phyloP scores from a whole-genome alignment of 2,797 vertebrate species.

The Cyclopterus lumpus region DNA sequence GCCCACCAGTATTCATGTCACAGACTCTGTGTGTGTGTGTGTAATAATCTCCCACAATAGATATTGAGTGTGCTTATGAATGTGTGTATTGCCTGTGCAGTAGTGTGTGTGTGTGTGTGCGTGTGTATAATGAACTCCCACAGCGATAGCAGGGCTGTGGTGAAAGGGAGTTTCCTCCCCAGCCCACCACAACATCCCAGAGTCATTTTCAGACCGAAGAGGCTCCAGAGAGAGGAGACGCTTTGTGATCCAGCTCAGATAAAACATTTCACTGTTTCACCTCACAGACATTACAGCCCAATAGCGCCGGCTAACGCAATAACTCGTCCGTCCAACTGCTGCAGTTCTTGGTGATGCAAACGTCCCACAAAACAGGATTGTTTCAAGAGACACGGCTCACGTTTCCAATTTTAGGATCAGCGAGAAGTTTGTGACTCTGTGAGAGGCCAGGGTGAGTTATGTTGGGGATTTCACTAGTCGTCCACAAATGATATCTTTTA shows the following conservation, averaged over 20 bases:
- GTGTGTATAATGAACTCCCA: slow-evolving; percentile 74
- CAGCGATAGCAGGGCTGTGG: slow-evolving; percentile 74
- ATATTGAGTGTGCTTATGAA: slow-evolving; percentile 1
- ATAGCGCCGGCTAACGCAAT: slow-evolving; percentile 1
- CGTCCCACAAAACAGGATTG: not conserved
- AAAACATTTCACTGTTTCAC: slow-evolving; percentile 44
- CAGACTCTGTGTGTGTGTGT: slow-evolving; percentile 30
- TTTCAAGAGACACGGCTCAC: not conserved
- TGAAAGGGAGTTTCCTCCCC: slow-evolving; percentile 73
- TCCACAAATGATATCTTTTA: slow-evolving; percentile 39
- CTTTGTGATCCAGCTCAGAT: slow-evolving; percentile 54
- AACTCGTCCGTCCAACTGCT: not conserved
- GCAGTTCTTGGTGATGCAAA: not conserved
- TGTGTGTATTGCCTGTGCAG: slow-evolving; percentile 17
- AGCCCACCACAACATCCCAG: slow-evolving; percentile 61
- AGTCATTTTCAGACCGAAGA: slow-evolving; percentile 63
- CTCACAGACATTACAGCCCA: slow-evolving; percentile 12
- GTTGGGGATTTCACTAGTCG: slow-evolving; percentile 37
- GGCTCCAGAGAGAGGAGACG: slow-evolving; percentile 26
- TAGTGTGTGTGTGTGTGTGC: slow-evolving; percentile 59
- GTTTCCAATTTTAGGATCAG: not conserved
- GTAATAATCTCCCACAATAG: slow-evolving; percentile 42
- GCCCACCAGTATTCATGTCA: slow-evolving; percentile 47
- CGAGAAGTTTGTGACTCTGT: not conserved
- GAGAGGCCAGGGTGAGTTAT: slow-evolving; percentile 39